Percentiles rank a stretch among this genome's conserved stretches.
Conservation (phyloP, 2,888 invertebrate genomes). For the Eremobia ochroleuca region DNA sequence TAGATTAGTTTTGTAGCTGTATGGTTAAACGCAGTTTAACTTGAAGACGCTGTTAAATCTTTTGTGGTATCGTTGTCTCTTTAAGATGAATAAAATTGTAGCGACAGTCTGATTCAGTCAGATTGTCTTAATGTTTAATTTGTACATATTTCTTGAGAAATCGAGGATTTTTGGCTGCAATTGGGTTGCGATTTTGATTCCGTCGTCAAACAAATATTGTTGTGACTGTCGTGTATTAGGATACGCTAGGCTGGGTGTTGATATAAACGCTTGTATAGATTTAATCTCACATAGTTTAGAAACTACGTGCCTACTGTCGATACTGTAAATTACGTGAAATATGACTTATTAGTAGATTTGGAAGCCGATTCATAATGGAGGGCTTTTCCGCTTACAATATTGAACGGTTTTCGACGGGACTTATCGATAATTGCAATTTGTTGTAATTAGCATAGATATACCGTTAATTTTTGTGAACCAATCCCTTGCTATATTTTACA, state of each 20-base stretch:
- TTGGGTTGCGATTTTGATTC: neutral
- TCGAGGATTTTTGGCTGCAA: neutral
- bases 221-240: neutral
- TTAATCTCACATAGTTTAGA: neutral
- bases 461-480: neutral
- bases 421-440: neutral
- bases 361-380: neutral
- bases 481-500: neutral
- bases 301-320: too few species aligned
- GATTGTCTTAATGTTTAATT: neutral
- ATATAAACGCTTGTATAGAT: neutral
- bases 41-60: neutral
- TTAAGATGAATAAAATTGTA: neutral
- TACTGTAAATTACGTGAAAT: neutral
- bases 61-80: too few species aligned
- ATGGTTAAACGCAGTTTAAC: slow-evolving; percentile 6
- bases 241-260: neutral
- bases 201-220: neutral
- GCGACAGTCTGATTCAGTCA: neutral
- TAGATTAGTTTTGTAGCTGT: neutral
- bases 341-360: neutral
- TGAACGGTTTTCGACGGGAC: neutral
- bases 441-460: neutral
- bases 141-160: neutral
- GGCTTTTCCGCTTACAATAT: neutral